Evolutionary conservation across 1,140 invertebrate genomes (phyloP), one percentile per base, ranked within the genome.

Genomic region (Pogonomyrmex barbatus): DNA sequence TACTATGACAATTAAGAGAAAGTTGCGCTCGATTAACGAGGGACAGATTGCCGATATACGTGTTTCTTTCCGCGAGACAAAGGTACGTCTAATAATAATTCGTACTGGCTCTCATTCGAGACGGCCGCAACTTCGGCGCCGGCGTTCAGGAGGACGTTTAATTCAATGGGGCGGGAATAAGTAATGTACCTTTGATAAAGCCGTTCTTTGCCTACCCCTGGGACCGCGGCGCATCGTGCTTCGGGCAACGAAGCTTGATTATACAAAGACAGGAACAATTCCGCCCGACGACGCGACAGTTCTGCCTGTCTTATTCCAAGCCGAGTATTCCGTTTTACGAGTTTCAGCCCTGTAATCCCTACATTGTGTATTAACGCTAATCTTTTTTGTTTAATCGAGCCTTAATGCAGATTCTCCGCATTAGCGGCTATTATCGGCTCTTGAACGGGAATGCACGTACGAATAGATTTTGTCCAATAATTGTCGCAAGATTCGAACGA

Each of bases 281-380:
- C 56, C 60, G 65, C 62, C 45, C 52, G n/a, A 58, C 75, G 73
- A 68, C 45, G 58, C 47, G 17, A 56, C 65, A n/a, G 1, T 17
- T 67, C 39, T 0, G 39, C n/a, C 52, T 36, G 12, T 24, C 8
- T 36, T 6, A 4, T 3, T 36, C 39, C 30, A 58, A 1, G 2
- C 36, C 76, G 33, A 36, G 42, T 70, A 85, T 73, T 77, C 65
- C 52, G 47, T 87, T 85, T 77, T 54, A 67, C 30, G 63, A 78
- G 50, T 33, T n/a, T n/a, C 79, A 6, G 45, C 56, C 2, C 30
- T 24, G 54, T 87, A 85, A 89, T 87, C 76, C 85, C 73, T 63
- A 62, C 86, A 86, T 73, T 17, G 36, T 76, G 73, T 83, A 92
- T 92, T 91, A 92, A 68, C 83, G 58, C 77, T 92, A 92, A 91